phyloP scores from a whole-genome alignment of 2,113 vertebrate genomes.

The Stomatorhinus ivindoensis region DNA sequence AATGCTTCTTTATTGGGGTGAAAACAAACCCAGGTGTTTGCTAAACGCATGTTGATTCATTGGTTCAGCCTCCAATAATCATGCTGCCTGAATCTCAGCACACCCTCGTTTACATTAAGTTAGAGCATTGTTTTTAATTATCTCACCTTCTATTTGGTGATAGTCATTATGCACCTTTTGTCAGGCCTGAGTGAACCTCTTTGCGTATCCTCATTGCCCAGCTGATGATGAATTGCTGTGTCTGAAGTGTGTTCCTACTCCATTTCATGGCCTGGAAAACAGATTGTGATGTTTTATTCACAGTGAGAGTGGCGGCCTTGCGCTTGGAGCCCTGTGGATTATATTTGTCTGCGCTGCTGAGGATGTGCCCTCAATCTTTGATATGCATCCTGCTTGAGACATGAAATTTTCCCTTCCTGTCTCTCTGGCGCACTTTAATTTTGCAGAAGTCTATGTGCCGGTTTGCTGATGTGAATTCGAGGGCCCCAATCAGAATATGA shows the following conservation, averaged over 20 bases:
- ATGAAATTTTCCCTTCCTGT: not conserved
- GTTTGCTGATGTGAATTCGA: not conserved
- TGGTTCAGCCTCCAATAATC: not conserved
- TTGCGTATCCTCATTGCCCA: not conserved
- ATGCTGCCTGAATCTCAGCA: not conserved
- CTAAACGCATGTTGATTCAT: not conserved
- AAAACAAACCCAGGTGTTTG: not conserved
- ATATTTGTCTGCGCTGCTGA: not conserved
- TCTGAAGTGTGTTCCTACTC: not conserved
- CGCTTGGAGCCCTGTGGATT: not conserved
- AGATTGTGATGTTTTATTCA: slow-evolving; percentile 21
- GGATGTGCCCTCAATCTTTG: not conserved
- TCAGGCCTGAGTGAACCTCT: not conserved
- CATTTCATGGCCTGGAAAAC: slow-evolving; percentile 9
- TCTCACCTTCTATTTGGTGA: slow-evolving; percentile 14
- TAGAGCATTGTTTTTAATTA: not conserved
- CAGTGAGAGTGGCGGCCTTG: not conserved
- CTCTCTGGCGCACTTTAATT: not conserved
- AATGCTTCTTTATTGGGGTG: not conserved
- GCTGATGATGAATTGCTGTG: slow-evolving; percentile 14
- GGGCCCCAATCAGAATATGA: not conserved
- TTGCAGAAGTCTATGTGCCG: not conserved
- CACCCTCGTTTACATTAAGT: not conserved
- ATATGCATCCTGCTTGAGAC: not conserved
- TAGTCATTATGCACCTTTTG: not conserved